phyloP scores from a whole-genome alignment of 53 echinoderm and acorn worm species.

The Arbacia lixula region DNA sequence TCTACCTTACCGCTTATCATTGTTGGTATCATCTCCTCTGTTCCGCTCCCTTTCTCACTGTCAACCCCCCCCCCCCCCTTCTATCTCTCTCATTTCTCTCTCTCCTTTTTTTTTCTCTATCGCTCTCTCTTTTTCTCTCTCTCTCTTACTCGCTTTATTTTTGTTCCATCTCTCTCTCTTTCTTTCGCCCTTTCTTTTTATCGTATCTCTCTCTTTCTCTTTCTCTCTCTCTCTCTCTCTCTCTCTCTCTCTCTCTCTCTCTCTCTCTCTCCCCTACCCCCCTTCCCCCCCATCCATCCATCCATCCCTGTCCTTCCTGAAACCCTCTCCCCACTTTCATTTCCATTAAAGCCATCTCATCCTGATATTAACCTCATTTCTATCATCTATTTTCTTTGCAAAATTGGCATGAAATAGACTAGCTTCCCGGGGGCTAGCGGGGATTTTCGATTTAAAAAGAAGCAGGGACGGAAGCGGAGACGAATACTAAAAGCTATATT shows the following conservation, averaged over 20 bases:
- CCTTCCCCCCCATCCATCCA: neutral
- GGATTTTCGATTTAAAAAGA: neutral
- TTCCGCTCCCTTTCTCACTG: neutral
- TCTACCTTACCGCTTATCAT: no score
- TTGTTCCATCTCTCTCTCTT: no score
- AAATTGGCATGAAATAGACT: constrained; percentile 40
- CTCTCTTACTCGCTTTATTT: neutral
- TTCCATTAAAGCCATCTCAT: neutral
- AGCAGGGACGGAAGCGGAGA: neutral
- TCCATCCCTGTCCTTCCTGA: neutral
- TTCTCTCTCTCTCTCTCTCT: neutral
- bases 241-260: no score
- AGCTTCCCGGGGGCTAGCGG: neutral
- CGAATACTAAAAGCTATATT: neutral
- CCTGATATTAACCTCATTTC: neutral
- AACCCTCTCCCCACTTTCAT: neutral
- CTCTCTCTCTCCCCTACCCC: neutral
- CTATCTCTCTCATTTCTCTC: no score
- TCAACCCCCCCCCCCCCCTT: no score
- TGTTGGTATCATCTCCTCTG: neutral
- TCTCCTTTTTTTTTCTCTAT: no score
- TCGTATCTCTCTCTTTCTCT: neutral
- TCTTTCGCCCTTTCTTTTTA: no score
- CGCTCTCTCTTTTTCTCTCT: no score
- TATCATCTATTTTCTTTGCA: constrained; percentile 34